Percentiles rank a stretch among this genome's conserved stretches.
phyloP scores from a whole-genome alignment of 2,113 vertebrate species.

The Lagopus muta region DNA sequence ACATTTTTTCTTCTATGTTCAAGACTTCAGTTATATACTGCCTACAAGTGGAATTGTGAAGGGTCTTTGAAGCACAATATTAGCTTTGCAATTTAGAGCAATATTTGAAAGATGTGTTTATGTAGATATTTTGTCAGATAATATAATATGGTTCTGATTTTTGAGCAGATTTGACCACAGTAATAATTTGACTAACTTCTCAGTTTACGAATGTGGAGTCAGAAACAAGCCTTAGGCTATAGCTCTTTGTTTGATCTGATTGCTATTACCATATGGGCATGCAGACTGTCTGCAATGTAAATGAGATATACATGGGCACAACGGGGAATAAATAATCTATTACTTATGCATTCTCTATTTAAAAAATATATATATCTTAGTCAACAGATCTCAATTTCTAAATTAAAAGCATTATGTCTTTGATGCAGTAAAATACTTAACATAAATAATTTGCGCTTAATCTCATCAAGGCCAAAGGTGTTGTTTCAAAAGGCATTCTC shows the following conservation, averaged over 20 bases:
- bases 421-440: not conserved
- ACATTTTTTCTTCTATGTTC: not conserved
- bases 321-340: not conserved
- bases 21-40: not conserved
- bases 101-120: constrained; percentile 8
- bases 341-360: not conserved
- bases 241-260: constrained; percentile 15
- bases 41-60: not conserved
- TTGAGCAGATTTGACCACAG: constrained; percentile 16
- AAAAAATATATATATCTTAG: not conserved
- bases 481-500: not conserved
- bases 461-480: not conserved
- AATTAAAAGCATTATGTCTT: not conserved
- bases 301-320: not conserved
- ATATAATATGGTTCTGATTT: constrained; percentile 1
- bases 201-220: not conserved
- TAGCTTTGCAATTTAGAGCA: not conserved
- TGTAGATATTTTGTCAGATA: not conserved
- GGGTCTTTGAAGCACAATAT: not conserved
- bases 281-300: not conserved
- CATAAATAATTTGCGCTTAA: not conserved
- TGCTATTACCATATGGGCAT: constrained; percentile 5
- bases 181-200: constrained; percentile 16
- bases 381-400: not conserved
- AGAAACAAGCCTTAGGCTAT: not conserved